A percentile compares a stretch with the other conserved stretches of the same genome.
Conservation (phyloP, 2,888 invertebrate species). For the Venustoraphidia nigricollis region DNA sequence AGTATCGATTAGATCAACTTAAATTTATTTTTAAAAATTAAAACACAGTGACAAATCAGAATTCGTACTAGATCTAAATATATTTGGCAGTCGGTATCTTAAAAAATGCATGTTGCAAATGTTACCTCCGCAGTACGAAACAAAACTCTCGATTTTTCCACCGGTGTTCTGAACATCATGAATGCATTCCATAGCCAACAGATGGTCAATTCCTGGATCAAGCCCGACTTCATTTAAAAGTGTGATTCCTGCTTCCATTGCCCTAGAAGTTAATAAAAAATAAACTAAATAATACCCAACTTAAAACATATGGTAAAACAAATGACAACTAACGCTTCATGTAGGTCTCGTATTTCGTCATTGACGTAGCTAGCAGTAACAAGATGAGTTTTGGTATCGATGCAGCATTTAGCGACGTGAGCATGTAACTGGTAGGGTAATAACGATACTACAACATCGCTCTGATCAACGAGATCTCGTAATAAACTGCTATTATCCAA, state of each 20-base stretch:
- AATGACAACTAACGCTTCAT: conserved; percentile 44
- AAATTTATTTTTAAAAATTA: neutral
- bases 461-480: conserved; percentile 52
- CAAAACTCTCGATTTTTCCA: conserved; percentile 85
- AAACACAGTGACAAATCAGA: neutral
- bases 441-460: conserved; percentile 71
- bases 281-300: neutral
- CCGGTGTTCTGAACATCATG: conserved; percentile 81
- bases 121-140: conserved; percentile 84
- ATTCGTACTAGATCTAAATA: neutral
- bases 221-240: conserved; percentile 93
- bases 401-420: conserved; percentile 70
- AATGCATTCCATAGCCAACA: conserved; percentile 92
- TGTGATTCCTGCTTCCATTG: conserved; percentile 77
- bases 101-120: too few species aligned
- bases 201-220: conserved; percentile 97
- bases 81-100: neutral
- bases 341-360: conserved; percentile 63
- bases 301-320: neutral
- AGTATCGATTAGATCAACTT: too few species aligned
- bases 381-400: conserved; percentile 75
- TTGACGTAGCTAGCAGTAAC: conserved; percentile 94
- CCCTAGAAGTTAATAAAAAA: conserved; percentile 35
- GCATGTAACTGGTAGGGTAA: conserved; percentile 86
- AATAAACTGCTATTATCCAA: conserved; percentile 53